Conservation (phyloP, 2,113 vertebrate genomes). For the Eulemur macaco region DNA sequence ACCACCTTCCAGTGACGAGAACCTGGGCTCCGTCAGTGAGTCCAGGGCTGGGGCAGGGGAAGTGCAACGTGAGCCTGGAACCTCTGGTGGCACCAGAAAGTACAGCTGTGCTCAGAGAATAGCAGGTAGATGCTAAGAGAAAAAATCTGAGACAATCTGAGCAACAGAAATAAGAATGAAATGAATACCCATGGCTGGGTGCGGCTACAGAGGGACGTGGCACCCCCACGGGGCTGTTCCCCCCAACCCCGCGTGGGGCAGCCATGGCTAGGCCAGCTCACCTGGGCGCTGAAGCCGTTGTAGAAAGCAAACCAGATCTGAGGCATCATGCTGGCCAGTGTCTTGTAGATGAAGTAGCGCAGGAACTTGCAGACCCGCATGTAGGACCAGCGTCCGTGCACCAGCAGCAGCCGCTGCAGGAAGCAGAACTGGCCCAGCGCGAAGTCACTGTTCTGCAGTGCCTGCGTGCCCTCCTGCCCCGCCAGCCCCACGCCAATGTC, state of each 20-base stretch:
- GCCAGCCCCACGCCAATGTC: slow-evolving; percentile 94
- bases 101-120: background rate
- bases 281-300: slow-evolving; percentile 92
- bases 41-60: no score
- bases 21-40: no score
- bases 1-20: no score
- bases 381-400: slow-evolving; percentile 96
- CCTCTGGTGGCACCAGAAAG: accelerated
- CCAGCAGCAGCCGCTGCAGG: slow-evolving; percentile 90
- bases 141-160: accelerated
- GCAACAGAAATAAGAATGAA: background rate
- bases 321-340: slow-evolving; percentile 87
- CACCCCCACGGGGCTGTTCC: accelerated
- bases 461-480: slow-evolving; percentile 93
- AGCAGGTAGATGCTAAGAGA: background rate
- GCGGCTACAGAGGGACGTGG: accelerated
- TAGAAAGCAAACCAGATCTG: slow-evolving; percentile 94
- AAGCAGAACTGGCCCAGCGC: slow-evolving; percentile 92
- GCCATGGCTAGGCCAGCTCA: background rate
- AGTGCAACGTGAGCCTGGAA: background rate
- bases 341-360: slow-evolving; percentile 94
- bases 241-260: accelerated
- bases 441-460: slow-evolving; percentile 93
- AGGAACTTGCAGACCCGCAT: slow-evolving; percentile 91
- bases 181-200: background rate